Evolutionary conservation across 2,113 vertebrate genomes (phyloP), one percentile per base, ranked within the genome.

Genomic region (Heterocephalus glaber): DNA sequence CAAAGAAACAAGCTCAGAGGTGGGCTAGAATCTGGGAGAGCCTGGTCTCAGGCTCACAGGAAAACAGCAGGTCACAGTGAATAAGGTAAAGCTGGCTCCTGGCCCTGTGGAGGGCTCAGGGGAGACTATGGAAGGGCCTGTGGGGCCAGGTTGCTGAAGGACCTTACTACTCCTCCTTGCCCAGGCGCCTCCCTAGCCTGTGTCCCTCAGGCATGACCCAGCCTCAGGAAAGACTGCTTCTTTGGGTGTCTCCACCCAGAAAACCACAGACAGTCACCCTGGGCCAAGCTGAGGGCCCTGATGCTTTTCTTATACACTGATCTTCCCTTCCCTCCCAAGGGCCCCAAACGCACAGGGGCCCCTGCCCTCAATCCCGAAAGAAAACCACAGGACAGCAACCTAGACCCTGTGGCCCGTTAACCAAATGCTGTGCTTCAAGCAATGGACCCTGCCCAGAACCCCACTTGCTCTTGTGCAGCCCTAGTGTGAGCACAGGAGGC

Each of bases 361-460:
- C 92, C 93, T 92, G 79, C 89, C 96, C 93, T 44, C 77, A 61
- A 20, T 20, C 90, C 93, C 77, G 10, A 70, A 68, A 89, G 86
- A 93, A 92, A 96, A 88, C n/a, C 81, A 35, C 72, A 49, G 44
- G 14, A 49, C 74, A 77, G 74, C 74, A 77, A 49, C 13, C 6
- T 77, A 97, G 84, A 94, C 92, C 82, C 74, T 90, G 61, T 80
- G 97, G 98, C 96, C 98, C 97, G 98, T 97, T 97, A 98, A 95
- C 28, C 98, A 99, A 99, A 98, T 99, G 98, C 99, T 99, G 98
- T 98, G 98, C 98, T 99, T 99, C 98, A 98, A 96, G 92, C 97
- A 89, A 92, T 52, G 93, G 86, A 63, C 41, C 97, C 95, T 41
- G 12, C 92, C 96, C 95, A 10, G 72, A 95, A 35, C 89, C 52